A percentile compares a stretch with the other conserved stretches of the same genome.
Conservation (phyloP, 2,797 vertebrate species). For the Allenopithecus nigroviridis region DNA sequence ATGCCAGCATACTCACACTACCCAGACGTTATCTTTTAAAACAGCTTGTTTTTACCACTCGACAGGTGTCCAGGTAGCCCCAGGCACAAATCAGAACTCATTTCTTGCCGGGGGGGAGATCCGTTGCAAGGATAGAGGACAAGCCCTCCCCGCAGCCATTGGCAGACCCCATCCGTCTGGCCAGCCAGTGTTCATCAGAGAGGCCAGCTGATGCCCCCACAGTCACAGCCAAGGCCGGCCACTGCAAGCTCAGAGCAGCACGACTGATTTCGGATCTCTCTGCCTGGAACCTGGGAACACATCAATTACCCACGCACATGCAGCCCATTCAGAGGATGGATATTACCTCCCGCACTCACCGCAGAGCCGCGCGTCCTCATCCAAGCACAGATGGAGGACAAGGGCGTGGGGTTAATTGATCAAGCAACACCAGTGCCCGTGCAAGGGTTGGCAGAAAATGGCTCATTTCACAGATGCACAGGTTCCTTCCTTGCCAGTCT, state of each 20-base stretch:
- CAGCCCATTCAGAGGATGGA: neutral
- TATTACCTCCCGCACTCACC: slow-evolving; percentile 11
- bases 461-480: slow-evolving; percentile 43
- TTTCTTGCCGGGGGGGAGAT: slow-evolving; percentile 37
- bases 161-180: neutral
- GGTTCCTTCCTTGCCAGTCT: slow-evolving; percentile 17
- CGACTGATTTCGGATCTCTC: neutral
- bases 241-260: neutral
- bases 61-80: slow-evolving; percentile 51
- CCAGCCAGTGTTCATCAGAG: neutral
- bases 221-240: neutral
- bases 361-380: neutral
- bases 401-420: slow-evolving; percentile 63
- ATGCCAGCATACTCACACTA: neutral
- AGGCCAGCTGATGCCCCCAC: neutral
- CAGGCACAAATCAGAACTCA: slow-evolving; percentile 41
- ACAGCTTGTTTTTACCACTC: slow-evolving; percentile 57
- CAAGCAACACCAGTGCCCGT: neutral
- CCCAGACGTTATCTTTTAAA: slow-evolving; percentile 49
- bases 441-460: slow-evolving; percentile 23
- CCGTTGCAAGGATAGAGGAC: neutral
- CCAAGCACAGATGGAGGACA: slow-evolving; percentile 68
- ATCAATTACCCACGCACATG: neutral
- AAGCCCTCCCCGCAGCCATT: neutral
- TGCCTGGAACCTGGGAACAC: neutral